phyloP scores from a whole-genome alignment of 2,113 vertebrate species.

The Etia nguti region DNA sequence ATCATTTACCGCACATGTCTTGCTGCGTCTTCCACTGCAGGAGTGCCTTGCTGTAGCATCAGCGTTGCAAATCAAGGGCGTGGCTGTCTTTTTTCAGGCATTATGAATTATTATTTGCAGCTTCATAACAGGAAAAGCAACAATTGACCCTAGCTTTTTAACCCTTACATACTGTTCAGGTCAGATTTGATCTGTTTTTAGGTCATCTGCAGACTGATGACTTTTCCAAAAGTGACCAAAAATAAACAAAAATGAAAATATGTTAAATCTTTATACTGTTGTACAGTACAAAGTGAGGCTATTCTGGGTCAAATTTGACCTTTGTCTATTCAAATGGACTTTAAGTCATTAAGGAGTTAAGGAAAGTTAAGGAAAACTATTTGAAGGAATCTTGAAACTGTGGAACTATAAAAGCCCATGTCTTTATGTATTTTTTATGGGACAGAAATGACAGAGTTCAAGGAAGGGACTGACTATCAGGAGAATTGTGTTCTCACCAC shows the following conservation, averaged over 20 bases:
- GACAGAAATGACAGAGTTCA: not conserved
- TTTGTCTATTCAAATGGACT: not conserved
- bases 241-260: not conserved
- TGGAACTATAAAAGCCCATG: rapidly evolving
- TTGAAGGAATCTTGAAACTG: not conserved
- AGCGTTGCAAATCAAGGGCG: slow-evolving; percentile 2
- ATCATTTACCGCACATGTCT: slow-evolving; percentile 24
- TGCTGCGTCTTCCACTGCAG: not conserved
- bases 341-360: not conserved
- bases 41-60: slow-evolving; percentile 26
- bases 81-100: not conserved
- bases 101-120: not conserved
- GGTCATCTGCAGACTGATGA: not conserved
- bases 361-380: too few species aligned
- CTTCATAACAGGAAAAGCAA: not conserved
- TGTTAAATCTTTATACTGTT: not conserved
- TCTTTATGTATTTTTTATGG: not conserved
- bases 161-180: not conserved
- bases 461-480: not conserved
- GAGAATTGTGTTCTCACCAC: not conserved
- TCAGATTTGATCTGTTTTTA: not conserved
- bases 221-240: not conserved
- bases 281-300: not conserved
- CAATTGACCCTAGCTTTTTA: rapidly evolving
- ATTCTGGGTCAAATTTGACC: not conserved